Evolutionary conservation across 2,113 vertebrate species (phyloP).

Genomic region (Thoracochromis brauschi): DNA sequence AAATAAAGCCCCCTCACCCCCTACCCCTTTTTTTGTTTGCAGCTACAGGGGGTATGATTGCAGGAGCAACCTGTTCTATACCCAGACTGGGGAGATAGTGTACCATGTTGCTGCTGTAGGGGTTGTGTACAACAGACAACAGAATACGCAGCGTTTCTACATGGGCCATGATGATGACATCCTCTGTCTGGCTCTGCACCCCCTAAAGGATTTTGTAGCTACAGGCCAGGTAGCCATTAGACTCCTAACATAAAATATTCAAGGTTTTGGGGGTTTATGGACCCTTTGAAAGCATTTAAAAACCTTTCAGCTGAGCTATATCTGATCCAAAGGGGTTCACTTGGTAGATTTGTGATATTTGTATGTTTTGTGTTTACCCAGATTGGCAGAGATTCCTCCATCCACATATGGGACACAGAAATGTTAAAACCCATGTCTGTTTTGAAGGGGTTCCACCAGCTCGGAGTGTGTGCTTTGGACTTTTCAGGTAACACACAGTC

Average conservation of each 20-base stretch:
- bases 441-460: conserved; percentile 92
- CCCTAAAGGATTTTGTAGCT: conserved; percentile 93
- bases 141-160: conserved; percentile 95
- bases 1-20: background rate
- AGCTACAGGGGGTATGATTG: conserved; percentile 98
- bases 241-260: background rate
- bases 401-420: conserved; percentile 97
- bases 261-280: background rate
- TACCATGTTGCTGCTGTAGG: conserved; percentile 96
- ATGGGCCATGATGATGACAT: conserved; percentile 95
- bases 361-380: conserved; percentile 49
- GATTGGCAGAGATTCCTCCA: conserved; percentile 91
- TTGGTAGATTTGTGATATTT: background rate
- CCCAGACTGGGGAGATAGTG: conserved; percentile 95
- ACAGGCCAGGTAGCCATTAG: conserved; percentile 86
- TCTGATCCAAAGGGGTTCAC: background rate
- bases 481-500: conserved; percentile 83
- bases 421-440: conserved; percentile 88
- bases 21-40: background rate
- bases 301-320: background rate
- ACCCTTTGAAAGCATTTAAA: background rate
- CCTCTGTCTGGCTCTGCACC: conserved; percentile 93
- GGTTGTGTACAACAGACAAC: conserved; percentile 94
- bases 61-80: conserved; percentile 97
- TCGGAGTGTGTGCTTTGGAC: conserved; percentile 90